Evolutionary conservation across 2,797 vertebrate genomes (phyloP), one percentile per base, ranked within the genome.

Genomic region (Danio tinwini): DNA sequence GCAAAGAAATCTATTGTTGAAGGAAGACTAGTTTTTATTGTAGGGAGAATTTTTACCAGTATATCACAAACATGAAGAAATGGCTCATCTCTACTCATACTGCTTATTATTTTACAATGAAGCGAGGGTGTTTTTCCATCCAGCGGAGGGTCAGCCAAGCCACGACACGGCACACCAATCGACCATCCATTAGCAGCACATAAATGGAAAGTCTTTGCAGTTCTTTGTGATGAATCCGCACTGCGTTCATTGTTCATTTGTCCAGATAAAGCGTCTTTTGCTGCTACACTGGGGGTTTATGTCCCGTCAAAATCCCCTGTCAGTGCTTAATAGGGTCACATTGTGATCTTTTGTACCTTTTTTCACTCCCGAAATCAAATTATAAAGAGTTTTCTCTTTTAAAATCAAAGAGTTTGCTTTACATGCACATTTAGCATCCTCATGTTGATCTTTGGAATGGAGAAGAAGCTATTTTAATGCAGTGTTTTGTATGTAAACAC

Each of bases 221-320:
- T 56, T 53, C 53, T 45, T 47, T 61, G 37, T 67, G 9, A 52
- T 73, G 16, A 59, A 59, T 42, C 44, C 71, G 67, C 39, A n/a
- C 74, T 74, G 64, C 7, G 40, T 65, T 56, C 69, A 44, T 75
- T 40, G 11, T 67, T 74, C 78, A 74, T 82, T 52, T 62, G 63
- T 74, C 56, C 75, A 37, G 11, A 83, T 64, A 64, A 83, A 59
- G 29, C 63, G 47, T 70, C 42, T 56, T 79, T 39, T 56, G 71
- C 19, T 74, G 29, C 21, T 49, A 47, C 16, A 69, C 55, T 19
- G 59, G 55, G 68, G 49, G 40, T 71, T 83, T 76, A 55, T 59
- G 65, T 79, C 56, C 55, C 45, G 19, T 29, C 29, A 29, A 50
- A 74, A 68, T 11, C 67, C 40, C 52, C 40, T 58, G 45, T 61